A percentile compares a stretch with the other conserved stretches of the same genome.
Evolutionary conservation across 2,888 invertebrate species (phyloP).

Genomic region (Agrochola macilenta): DNA sequence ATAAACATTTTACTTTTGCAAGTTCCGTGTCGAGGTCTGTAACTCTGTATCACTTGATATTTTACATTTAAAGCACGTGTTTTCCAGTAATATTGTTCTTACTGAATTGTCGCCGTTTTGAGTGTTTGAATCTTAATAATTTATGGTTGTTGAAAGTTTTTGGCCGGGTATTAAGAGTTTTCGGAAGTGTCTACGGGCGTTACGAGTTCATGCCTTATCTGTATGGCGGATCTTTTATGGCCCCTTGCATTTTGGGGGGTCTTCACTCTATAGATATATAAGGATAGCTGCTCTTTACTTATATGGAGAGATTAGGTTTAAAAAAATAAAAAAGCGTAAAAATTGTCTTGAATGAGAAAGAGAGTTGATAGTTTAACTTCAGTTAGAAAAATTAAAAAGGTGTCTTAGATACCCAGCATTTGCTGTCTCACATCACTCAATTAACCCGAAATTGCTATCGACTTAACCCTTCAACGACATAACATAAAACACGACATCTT

Average conservation of each 20-base stretch:
- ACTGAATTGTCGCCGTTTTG: conserved; percentile 46
- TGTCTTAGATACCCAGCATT: neutral
- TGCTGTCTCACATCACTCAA: conserved; percentile 24
- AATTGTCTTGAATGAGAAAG: neutral
- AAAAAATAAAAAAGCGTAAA: neutral
- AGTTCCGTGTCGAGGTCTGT: conserved; percentile 70
- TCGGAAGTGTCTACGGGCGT: conserved; percentile 38
- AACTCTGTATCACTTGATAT: conserved; percentile 76
- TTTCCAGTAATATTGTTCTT: conserved; percentile 61
- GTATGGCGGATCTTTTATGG: conserved; percentile 34
- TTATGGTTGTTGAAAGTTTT: conserved; percentile 51
- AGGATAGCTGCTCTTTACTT: neutral
- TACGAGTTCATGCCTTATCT: conserved; percentile 43
- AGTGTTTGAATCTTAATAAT: conserved; percentile 57
- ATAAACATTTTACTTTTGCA: conserved; percentile 87
- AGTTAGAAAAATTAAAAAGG: neutral
- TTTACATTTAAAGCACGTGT: conserved; percentile 76
- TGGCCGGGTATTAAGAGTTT: conserved; percentile 55
- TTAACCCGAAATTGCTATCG: conserved; percentile 43
- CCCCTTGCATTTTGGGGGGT: conserved; percentile 15
- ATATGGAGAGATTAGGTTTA: neutral
- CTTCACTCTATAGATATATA: neutral
- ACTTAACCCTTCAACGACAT: conserved; percentile 40
- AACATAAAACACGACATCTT: conserved; percentile 57
- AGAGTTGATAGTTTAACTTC: neutral